Evolutionary conservation across 2,888 invertebrate species (phyloP).

Genomic region (Hypselothyrea guttata): DNA sequence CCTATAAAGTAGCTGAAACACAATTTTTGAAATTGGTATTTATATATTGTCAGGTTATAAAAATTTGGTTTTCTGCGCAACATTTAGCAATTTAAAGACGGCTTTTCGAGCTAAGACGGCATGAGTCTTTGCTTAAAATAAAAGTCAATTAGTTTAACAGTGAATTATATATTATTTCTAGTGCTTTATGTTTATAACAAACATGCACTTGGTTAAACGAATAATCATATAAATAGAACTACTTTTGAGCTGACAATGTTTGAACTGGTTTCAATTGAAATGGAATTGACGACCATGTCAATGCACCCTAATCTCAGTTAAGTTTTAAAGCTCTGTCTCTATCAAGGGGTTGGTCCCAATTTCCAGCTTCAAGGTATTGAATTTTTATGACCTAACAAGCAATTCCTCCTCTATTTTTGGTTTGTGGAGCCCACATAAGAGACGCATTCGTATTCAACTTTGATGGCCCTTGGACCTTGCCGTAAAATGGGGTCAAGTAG

Average conservation of each 20-base stretch:
- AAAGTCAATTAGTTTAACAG: no score
- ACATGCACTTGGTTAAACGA: no score
- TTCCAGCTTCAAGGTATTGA: constrained; percentile 44
- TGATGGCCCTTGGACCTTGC: constrained; percentile 27
- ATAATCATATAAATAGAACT: constrained; percentile 35
- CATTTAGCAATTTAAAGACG: no score
- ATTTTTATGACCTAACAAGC: constrained; percentile 64
- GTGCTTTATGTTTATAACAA: no score
- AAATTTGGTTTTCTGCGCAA: no score
- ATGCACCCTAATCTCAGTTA: constrained; percentile 21
- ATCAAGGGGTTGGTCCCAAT: constrained; percentile 19
- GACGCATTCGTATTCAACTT: constrained; percentile 46
- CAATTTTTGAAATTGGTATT: no score
- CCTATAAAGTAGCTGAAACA: no score
- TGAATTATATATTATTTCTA: no score
- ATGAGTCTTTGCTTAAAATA: no score
- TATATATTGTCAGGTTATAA: no score
- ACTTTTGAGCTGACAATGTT: constrained; percentile 29
- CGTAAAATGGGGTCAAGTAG: constrained; percentile 54
- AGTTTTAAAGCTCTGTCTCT: constrained; percentile 33
- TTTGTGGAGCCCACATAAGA: constrained; percentile 34
- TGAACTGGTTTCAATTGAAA: constrained; percentile 31
- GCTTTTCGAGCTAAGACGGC: no score
- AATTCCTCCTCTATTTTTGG: constrained; percentile 24
- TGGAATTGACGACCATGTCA: constrained; percentile 36